These are phyloP conservation scores for Glaucidium brasilianum DNA, from an alignment of 2,113 vertebrate genomes.

Conservation along the genomic window DNA sequence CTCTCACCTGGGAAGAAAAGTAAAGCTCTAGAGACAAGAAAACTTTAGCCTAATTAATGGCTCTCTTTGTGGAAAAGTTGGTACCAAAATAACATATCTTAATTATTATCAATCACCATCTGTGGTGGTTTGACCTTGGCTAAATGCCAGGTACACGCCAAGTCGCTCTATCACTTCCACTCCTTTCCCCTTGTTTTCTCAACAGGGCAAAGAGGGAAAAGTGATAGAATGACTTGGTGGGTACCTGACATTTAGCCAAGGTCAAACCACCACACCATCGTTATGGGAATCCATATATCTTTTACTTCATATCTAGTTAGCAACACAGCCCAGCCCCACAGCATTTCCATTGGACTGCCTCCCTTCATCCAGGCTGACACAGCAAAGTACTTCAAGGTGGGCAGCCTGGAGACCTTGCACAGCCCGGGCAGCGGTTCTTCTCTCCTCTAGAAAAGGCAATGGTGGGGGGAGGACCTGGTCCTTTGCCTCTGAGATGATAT, in stretches of 20 bases:
- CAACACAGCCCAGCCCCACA: accelerated
- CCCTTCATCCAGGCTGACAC: background rate
- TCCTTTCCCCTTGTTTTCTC: no score
- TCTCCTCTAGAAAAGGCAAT: background rate
- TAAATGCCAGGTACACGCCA: no score
- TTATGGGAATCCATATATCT: background rate
- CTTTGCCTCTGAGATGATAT: background rate
- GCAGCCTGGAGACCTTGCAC: background rate
- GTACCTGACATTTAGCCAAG: no score
- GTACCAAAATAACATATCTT: slow-evolving; percentile 7
- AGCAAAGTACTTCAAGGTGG: accelerated
- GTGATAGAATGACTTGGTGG: no score
- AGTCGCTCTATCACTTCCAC: no score
- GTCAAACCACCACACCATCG: background rate
- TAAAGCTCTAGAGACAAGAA: background rate
- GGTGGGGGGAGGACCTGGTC: accelerated
- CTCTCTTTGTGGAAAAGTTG: background rate
- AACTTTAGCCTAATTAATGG: slow-evolving; percentile 11
- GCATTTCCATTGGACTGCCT: accelerated
- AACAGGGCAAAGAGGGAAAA: no score
- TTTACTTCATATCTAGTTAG: background rate
- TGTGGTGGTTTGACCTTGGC: no score
- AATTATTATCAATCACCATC: background rate
- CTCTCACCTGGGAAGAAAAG: background rate
- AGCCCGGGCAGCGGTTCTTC: accelerated